These are phyloP conservation scores for Stenoptilia bipunctidactyla DNA, from an alignment of 2,888 invertebrate species.

Conservation along the genomic window DNA sequence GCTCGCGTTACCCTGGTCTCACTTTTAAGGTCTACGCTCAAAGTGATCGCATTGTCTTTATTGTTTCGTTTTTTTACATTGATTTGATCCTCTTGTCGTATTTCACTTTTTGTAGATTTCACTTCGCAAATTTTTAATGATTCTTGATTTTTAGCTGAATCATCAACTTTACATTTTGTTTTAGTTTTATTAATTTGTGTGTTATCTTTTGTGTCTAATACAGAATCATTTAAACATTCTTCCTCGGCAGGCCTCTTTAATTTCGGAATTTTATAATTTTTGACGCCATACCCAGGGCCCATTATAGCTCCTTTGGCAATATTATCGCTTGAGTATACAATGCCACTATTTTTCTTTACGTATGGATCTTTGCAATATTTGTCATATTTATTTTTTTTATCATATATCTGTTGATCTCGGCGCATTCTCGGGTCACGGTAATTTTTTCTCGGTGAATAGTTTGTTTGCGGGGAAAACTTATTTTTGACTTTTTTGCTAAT, in stretches of 20 bases:
- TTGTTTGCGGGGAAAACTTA: slow-evolving; percentile 14
- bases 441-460: slow-evolving; percentile 37
- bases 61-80: slow-evolving; percentile 4
- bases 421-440: slow-evolving; percentile 42
- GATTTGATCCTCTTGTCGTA: background rate
- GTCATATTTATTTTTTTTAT: slow-evolving; percentile 18
- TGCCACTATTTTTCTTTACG: slow-evolving; percentile 30
- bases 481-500: slow-evolving; percentile 3
- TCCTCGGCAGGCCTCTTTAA: slow-evolving; percentile 39
- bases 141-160: background rate
- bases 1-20: slow-evolving; percentile 30
- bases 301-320: slow-evolving; percentile 49
- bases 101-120: background rate
- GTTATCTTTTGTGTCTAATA: slow-evolving; percentile 7
- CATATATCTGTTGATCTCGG: slow-evolving; percentile 19
- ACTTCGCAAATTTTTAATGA: background rate
- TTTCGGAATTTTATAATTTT: slow-evolving; percentile 64
- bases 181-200: slow-evolving; percentile 11
- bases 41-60: slow-evolving; percentile 4
- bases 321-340: slow-evolving; percentile 53
- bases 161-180: slow-evolving; percentile 7
- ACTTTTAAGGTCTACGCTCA: slow-evolving; percentile 2
- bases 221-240: slow-evolving; percentile 11
- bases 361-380: slow-evolving; percentile 18
- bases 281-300: slow-evolving; percentile 48